phyloP scores from a whole-genome alignment of 2,113 vertebrate genomes.

The Theristicus caerulescens region DNA sequence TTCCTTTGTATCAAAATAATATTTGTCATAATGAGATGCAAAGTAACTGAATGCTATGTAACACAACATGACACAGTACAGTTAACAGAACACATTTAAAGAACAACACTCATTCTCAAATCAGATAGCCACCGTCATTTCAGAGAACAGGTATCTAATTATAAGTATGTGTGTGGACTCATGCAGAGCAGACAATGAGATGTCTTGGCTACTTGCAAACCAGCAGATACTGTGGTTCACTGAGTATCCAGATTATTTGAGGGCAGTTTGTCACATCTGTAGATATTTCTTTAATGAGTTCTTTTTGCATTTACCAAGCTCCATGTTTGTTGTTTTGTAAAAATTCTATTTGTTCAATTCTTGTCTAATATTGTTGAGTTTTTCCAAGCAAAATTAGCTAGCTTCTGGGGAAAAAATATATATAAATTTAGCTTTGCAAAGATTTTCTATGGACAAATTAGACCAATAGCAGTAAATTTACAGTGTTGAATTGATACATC shows the following conservation, averaged over 20 bases:
- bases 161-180: constrained; percentile 36
- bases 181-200: constrained; percentile 38
- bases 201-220: constrained; percentile 42
- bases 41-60: constrained; percentile 50
- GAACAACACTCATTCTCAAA: constrained; percentile 45
- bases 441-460: constrained; percentile 47
- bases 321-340: not conserved
- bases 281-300: constrained; percentile 49
- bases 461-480: constrained; percentile 49
- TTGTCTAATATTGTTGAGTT: not conserved
- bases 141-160: constrained; percentile 58
- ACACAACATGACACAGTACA: constrained; percentile 41
- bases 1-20: constrained; percentile 36
- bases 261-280: constrained; percentile 37
- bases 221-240: constrained; percentile 48
- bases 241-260: constrained; percentile 43
- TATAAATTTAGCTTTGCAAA: constrained; percentile 8
- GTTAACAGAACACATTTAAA: constrained; percentile 61
- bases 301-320: constrained; percentile 37
- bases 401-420: not conserved
- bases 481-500: constrained; percentile 45
- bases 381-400: not conserved
- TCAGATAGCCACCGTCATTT: constrained; percentile 12
- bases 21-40: constrained; percentile 53
- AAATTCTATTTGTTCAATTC: constrained; percentile 27